Evolutionary conservation across 2,113 vertebrate species (phyloP).

Genomic region (Clarias batrachus): DNA sequence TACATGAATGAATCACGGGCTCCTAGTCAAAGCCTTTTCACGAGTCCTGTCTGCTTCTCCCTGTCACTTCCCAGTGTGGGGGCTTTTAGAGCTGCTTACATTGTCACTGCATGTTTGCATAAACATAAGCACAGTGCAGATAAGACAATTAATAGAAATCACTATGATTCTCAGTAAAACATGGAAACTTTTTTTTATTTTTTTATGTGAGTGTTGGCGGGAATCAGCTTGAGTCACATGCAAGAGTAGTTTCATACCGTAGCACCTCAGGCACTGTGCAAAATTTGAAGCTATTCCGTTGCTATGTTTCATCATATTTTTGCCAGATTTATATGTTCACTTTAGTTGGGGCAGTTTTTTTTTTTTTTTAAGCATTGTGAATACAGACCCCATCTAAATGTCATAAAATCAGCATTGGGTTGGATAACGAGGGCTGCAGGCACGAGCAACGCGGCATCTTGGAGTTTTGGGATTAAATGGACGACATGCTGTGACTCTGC

Average conservation of each 20-base stretch:
- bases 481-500: constrained; percentile 60
- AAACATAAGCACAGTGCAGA: constrained; percentile 34
- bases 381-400: constrained; percentile 19
- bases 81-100: constrained; percentile 25
- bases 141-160: constrained; percentile 16
- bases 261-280: constrained; percentile 12
- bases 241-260: constrained; percentile 11
- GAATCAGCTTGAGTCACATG: constrained; percentile 8
- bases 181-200: not conserved
- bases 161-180: not conserved
- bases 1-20: constrained; percentile 45
- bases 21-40: constrained; percentile 23
- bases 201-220: constrained; percentile 1
- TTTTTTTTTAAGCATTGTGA: constrained; percentile 25
- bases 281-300: constrained; percentile 28
- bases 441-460: constrained; percentile 43
- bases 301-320: constrained; percentile 18
- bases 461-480: constrained; percentile 65
- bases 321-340: constrained; percentile 19
- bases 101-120: constrained; percentile 20
- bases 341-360: constrained; percentile 12
- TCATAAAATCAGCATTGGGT: constrained; percentile 22
- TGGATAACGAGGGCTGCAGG: constrained; percentile 37
- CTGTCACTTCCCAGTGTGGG: constrained; percentile 18
- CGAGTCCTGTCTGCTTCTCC: constrained; percentile 12